Base-by-base conservation (phyloP, 2,888 invertebrate species). In the Synergus itoensis region DNA sequence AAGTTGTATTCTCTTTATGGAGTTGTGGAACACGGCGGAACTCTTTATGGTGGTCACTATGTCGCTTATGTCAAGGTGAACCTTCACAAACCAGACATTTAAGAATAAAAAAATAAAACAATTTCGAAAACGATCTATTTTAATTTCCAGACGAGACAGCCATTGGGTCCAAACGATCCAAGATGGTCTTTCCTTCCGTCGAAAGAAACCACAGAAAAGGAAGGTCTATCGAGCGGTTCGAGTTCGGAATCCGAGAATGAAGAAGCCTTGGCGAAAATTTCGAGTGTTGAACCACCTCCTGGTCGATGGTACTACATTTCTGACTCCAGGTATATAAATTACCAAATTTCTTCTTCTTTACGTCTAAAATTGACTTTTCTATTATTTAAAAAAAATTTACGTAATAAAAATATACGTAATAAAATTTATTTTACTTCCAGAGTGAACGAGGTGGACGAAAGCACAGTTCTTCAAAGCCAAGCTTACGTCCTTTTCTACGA, bases 401-500 rank as follows among this genome's bases (percentile, higher is more conserved):
- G 12, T 63, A 63, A 28, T 62, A 64, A 8, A 60, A 21, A 77
- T 57, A 21, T 64, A 62, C 69, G 64, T 53, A 0, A 16, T 76
- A 2, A 21, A 43, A 80, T 28, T 57, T 40, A 9, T n/a, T 79
- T 48, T 79, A 75, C 63, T 87, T 87, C 64, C 83, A 92, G 92
- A 89, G 98, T 99, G 0, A 94, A 94, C 60, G 96, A 97, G 91
- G 96, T 97, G 40, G 94, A 94, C 79, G 97, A 98, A 92, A 95
- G 95, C 3, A 94, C 95, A 84, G 99, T 99, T 80, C 93, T 98
- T 67, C 94, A 94, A 86, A 96, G 96, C 81, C 98, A 99, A 92
- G 99, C 99, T 18, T 99, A 99, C 93, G 94, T 99, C 77, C 94
- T 99, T 60, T 99, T 99, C 93, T 99, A 99, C 92, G 99, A 99